phyloP scores from a whole-genome alignment of 2,797 vertebrate species.

The Eulemur mongoz region DNA sequence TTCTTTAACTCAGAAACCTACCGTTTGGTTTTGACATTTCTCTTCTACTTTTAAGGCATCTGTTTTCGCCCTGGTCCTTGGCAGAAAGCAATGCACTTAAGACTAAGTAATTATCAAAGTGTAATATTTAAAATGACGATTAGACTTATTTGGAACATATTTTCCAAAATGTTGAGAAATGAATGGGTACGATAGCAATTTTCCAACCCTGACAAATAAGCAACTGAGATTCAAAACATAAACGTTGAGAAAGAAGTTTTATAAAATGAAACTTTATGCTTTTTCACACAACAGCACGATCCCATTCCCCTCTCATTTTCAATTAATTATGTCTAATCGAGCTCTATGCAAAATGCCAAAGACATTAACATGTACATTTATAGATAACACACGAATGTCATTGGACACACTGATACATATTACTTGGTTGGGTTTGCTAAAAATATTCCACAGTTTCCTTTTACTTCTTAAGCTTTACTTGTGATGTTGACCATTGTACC shows the following conservation, averaged over 20 bases:
- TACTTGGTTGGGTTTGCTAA: not conserved
- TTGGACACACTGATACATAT: not conserved
- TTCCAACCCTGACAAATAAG: not conserved
- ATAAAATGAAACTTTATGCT: not conserved
- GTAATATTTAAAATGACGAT: not conserved
- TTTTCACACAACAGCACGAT: not conserved
- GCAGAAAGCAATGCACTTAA: not conserved
- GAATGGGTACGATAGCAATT: not conserved
- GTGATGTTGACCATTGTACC: not conserved
- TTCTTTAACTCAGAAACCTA: not conserved
- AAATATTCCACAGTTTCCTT: not conserved
- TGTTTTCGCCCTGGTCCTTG: not conserved
- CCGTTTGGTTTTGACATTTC: not conserved
- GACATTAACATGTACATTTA: not conserved
- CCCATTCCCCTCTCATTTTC: not conserved
- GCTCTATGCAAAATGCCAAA: not conserved
- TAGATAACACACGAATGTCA: not conserved
- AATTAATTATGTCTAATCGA: not conserved
- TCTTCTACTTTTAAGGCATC: not conserved
- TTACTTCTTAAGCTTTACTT: not conserved
- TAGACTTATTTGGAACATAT: not conserved
- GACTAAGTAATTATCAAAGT: not conserved
- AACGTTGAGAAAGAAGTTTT: not conserved
- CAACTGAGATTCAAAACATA: not conserved
- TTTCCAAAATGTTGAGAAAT: conserved; percentile 41